These are phyloP conservation scores for Ictalurus punctatus DNA, from an alignment of 2,113 vertebrate genomes.

Conservation along the genomic window DNA sequence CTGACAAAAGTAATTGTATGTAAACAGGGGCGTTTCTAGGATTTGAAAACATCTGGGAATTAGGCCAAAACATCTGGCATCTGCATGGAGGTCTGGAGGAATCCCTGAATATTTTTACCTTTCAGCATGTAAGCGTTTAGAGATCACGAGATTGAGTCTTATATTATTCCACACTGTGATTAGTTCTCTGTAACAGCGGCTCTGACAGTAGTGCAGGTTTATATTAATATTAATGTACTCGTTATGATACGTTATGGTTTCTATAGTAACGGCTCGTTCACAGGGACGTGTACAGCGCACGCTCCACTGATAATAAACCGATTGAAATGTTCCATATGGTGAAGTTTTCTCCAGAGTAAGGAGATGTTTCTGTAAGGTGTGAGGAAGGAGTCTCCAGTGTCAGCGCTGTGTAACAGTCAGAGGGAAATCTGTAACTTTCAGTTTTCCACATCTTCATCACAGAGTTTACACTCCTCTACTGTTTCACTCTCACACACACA, in stretches of 20 bases:
- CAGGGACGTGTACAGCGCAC: not conserved
- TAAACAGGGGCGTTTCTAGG: slow-evolving; percentile 17
- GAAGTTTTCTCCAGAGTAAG: too few relatives aligned
- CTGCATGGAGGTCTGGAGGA: slow-evolving; percentile 6
- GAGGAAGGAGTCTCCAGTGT: too few relatives aligned
- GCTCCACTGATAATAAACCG: too few relatives aligned
- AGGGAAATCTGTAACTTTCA: too few relatives aligned
- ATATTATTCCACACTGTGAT: not conserved
- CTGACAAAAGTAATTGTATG: slow-evolving; percentile 2
- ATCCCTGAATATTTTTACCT: slow-evolving; percentile 15
- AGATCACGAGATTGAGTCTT: not conserved
- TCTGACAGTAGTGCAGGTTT: not conserved
- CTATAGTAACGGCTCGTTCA: too few relatives aligned
- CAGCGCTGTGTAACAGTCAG: too few relatives aligned
- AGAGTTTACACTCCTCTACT: too few relatives aligned
- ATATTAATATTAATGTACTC: not conserved
- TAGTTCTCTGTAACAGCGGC: not conserved
- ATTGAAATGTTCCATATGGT: too few relatives aligned
- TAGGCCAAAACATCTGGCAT: not conserved
- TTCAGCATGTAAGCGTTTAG: not conserved
- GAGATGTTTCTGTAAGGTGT: too few relatives aligned
- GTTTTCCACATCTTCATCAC: too few relatives aligned
- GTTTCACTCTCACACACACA: too few relatives aligned
- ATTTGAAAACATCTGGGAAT: not conserved
- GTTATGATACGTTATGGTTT: too few relatives aligned